Conservation (phyloP, 2,113 vertebrate genomes). For the Amphiprion ocellaris region DNA sequence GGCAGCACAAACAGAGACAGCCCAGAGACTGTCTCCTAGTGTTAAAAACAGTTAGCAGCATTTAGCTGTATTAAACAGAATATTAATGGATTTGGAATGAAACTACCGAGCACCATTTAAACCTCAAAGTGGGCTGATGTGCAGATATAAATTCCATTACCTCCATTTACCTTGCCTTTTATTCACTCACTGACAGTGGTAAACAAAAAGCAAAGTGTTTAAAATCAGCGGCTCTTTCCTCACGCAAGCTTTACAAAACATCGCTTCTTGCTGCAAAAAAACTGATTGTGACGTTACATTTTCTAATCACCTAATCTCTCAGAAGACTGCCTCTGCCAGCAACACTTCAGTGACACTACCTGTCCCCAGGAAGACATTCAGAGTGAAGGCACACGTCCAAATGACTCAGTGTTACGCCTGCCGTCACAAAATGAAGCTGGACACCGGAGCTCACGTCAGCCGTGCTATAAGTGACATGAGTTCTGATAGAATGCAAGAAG, state of each 20-base stretch:
- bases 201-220: constrained; percentile 77
- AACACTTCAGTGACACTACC: constrained; percentile 59
- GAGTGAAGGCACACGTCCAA: constrained; percentile 59
- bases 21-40: constrained; percentile 66
- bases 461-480: constrained; percentile 47
- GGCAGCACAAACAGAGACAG: constrained; percentile 74
- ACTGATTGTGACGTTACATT: constrained; percentile 69
- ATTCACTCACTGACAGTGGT: constrained; percentile 78
- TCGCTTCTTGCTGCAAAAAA: constrained; percentile 39
- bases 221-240: constrained; percentile 41
- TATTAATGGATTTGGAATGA: constrained; percentile 76
- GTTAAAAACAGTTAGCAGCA: constrained; percentile 73
- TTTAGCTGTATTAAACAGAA: constrained; percentile 79
- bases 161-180: constrained; percentile 79
- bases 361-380: constrained; percentile 53
- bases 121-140: constrained; percentile 74
- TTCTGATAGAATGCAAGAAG: constrained; percentile 66
- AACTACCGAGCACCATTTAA: constrained; percentile 73
- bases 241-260: constrained; percentile 35
- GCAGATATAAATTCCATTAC: constrained; percentile 77
- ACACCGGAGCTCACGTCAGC: constrained; percentile 53
- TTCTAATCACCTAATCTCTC: constrained; percentile 70
- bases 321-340: constrained; percentile 57
- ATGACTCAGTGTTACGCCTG: constrained; percentile 42
- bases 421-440: constrained; percentile 64